Conservation (phyloP, 1,140 invertebrate genomes). For the Drosophila trapezifrons region DNA sequence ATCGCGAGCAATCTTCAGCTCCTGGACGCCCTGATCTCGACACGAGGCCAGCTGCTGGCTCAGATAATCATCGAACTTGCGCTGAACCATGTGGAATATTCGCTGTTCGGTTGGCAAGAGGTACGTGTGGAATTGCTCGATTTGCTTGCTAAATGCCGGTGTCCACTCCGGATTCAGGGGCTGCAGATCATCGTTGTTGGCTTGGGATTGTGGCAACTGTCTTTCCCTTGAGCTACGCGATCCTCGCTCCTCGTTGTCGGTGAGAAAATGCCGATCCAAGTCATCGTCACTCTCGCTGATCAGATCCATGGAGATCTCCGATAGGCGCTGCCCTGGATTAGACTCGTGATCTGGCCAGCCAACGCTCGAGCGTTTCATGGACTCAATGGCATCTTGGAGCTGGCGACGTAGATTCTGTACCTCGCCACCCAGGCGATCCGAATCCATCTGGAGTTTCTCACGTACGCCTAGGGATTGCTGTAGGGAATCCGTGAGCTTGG, state of each 20-base stretch:
- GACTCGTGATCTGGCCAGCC: constrained; percentile 81
- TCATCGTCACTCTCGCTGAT: constrained; percentile 83
- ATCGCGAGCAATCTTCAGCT: constrained; percentile 84
- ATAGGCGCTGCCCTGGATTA: constrained; percentile 69
- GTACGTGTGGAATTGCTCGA: constrained; percentile 82
- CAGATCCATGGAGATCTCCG: constrained; percentile 81
- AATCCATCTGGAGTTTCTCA: constrained; percentile 86
- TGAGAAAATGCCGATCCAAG: constrained; percentile 69
- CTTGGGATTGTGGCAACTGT: constrained; percentile 67
- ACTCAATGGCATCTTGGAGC: constrained; percentile 85
- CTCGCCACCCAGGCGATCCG: constrained; percentile 87
- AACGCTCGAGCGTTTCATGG: constrained; percentile 67
- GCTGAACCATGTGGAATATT: constrained; percentile 84
- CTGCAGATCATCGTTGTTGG: constrained; percentile 63
- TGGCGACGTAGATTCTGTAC: constrained; percentile 86
- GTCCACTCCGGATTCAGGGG: constrained; percentile 71
- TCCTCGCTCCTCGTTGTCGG: constrained; percentile 72
- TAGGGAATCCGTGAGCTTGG: constrained; percentile 87
- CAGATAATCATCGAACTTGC: constrained; percentile 85
- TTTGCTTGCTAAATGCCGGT: constrained; percentile 79
- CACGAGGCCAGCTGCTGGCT: constrained; percentile 85
- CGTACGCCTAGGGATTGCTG: constrained; percentile 86
- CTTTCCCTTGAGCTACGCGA: constrained; percentile 75
- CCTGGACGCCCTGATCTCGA: constrained; percentile 84
- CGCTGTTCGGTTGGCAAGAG: constrained; percentile 83